Percentiles rank a stretch among this genome's conserved stretches.
These are phyloP conservation scores for Oreochromis niloticus DNA, from an alignment of 2,113 vertebrate species.

Conservation along the genomic window DNA sequence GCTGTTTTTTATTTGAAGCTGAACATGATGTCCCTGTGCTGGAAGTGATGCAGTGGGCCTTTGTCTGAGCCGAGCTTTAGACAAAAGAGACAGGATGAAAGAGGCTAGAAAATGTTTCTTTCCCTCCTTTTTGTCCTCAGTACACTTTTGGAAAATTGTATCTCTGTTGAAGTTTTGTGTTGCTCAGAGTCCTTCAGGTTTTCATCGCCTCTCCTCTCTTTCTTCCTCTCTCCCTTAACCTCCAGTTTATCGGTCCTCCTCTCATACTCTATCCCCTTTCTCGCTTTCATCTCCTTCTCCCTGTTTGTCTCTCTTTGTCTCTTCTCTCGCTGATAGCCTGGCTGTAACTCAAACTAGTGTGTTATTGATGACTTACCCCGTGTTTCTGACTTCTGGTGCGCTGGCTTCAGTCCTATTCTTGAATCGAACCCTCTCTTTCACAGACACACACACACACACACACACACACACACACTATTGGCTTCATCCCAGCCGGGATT, in stretches of 20 bases:
- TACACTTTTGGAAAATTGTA: not conserved
- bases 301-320: not conserved
- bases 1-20: not conserved
- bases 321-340: not conserved
- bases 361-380: constrained; percentile 56
- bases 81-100: not conserved
- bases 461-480: not conserved
- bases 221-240: not conserved
- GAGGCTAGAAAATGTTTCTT: not conserved
- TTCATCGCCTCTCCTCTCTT: not conserved
- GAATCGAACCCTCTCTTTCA: not conserved
- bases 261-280: not conserved
- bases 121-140: not conserved
- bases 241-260: not conserved
- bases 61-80: not conserved
- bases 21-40: not conserved
- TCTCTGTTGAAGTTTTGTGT: not conserved
- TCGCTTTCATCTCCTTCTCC: not conserved
- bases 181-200: not conserved
- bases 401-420: constrained; percentile 19
- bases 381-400: constrained; percentile 37
- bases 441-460: not conserved
- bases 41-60: not conserved
- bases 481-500: constrained; percentile 19
- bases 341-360: constrained; percentile 26